phyloP scores from a whole-genome alignment of 1,140 invertebrate species.

The Leptinotarsa defecta region DNA sequence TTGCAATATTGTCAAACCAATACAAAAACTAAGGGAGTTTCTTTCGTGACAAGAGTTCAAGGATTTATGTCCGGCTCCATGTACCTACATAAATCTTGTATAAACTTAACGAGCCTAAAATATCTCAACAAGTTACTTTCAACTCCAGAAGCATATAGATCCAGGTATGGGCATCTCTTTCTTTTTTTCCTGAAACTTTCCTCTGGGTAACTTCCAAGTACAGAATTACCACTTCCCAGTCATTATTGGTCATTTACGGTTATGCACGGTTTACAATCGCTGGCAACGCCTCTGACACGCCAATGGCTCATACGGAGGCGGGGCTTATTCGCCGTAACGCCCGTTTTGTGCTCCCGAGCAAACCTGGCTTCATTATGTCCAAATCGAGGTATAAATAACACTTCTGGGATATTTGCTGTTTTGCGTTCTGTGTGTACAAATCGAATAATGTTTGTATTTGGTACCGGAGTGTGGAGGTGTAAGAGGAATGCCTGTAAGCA shows the following conservation, averaged over 20 bases:
- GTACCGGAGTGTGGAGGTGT: not conserved
- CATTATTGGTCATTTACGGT: slow-evolving; percentile 22
- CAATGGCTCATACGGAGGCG: slow-evolving; percentile 10
- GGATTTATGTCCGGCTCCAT: not conserved
- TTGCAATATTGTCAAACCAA: too few species aligned
- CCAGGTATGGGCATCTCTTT: not conserved
- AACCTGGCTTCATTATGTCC: not conserved
- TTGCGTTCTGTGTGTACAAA: not conserved
- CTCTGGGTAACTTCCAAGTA: not conserved
- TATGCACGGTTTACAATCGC: not conserved
- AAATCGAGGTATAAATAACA: slow-evolving; percentile 21
- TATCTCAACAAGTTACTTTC: not conserved
- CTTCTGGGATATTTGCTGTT: slow-evolving; percentile 10
- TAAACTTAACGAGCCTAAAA: slow-evolving; percentile 1
- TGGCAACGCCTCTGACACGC: slow-evolving; percentile 17
- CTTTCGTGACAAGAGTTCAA: not conserved
- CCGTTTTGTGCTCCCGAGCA: not conserved
- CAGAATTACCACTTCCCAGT: slow-evolving; percentile 5
- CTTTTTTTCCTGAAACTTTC: not conserved
- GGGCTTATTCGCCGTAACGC: slow-evolving; percentile 7
- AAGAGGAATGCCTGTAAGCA: too few species aligned
- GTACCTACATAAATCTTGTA: slow-evolving; percentile 1
- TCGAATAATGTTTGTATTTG: not conserved
- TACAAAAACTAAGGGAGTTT: too few species aligned
- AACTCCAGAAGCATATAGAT: slow-evolving; percentile 16